phyloP scores from a whole-genome alignment of 1,140 invertebrate species.

The Ips typographus region DNA sequence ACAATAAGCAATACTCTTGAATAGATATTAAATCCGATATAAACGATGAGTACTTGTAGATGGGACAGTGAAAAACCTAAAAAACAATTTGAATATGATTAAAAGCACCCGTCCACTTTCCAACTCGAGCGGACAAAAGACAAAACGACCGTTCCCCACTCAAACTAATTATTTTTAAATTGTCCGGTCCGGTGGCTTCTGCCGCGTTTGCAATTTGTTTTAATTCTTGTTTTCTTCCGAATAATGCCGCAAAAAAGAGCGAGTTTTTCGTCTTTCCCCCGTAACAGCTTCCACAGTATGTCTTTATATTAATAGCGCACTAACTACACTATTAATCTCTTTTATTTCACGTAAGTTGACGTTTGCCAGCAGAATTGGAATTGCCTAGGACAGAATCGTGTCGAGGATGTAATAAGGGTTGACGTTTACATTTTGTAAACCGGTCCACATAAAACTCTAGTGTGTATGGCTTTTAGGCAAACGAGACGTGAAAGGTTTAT shows the following conservation, averaged over 20 bases:
- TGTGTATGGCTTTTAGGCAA: no score
- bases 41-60: no score
- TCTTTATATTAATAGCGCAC: constrained; percentile 29
- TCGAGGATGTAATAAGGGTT: constrained; percentile 3
- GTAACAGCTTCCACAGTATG: constrained; percentile 18
- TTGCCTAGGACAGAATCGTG: not conserved
- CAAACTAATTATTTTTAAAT: constrained; percentile 37
- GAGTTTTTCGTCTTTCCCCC: constrained; percentile 11
- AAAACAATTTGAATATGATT: constrained; percentile 34
- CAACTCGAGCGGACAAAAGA: constrained; percentile 11
- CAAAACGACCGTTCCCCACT: constrained; percentile 27
- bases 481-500: no score
- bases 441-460: not conserved
- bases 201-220: constrained; percentile 31
- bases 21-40: no score
- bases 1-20: no score
- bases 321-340: constrained; percentile 23
- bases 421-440: constrained; percentile 10
- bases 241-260: constrained; percentile 23
- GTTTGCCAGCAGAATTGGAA: not conserved
- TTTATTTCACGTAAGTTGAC: constrained; percentile 18
- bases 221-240: constrained; percentile 31
- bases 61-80: constrained; percentile 4
- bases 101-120: constrained; percentile 31
- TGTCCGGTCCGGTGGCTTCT: constrained; percentile 30